Evolutionary conservation across 2,113 vertebrate species (phyloP).

Genomic region (Clinocottus analis): DNA sequence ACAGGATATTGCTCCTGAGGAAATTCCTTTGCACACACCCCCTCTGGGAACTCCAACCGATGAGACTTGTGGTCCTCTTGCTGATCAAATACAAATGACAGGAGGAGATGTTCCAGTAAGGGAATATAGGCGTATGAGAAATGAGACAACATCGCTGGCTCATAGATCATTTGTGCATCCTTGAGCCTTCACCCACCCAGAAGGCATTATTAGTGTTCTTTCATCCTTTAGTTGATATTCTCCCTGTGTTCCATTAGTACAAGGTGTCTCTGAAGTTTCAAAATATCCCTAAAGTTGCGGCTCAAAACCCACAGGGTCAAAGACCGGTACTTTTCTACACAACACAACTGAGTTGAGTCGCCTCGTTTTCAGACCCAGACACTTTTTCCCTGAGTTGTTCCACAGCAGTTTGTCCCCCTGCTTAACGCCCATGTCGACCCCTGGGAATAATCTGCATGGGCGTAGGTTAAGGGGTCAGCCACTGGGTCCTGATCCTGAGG

Average conservation of each 20-base stretch:
- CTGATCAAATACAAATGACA: slow-evolving; percentile 54
- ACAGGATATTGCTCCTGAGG: slow-evolving; percentile 57
- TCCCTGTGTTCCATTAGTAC: not conserved
- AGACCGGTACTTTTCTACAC: not conserved
- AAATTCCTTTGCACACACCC: slow-evolving; percentile 46
- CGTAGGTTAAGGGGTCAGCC: slow-evolving; percentile 69
- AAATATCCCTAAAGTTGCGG: not conserved
- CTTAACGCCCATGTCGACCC: slow-evolving; percentile 37
- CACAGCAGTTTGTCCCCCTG: slow-evolving; percentile 9
- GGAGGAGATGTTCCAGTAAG: not conserved
- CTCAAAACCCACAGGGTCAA: not conserved
- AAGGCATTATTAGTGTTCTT: not conserved
- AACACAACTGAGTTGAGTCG: not conserved
- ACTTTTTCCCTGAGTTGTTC: not conserved
- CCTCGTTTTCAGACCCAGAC: not conserved
- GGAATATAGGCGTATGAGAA: not conserved
- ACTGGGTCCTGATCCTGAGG: slow-evolving; percentile 59
- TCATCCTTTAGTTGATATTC: not conserved
- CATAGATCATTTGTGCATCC: not conserved
- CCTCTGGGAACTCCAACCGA: slow-evolving; percentile 18
- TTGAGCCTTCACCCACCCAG: not conserved
- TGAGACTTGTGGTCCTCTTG: not conserved
- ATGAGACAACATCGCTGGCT: not conserved
- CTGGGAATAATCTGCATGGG: slow-evolving; percentile 73
- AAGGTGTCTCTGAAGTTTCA: not conserved